Evolutionary conservation across 1,140 invertebrate genomes (phyloP).

Genomic region (Bombyx mori): ASM3026992v2 NC_085107.1:15012001-15012500

Average conservation of each 20-base stretch:
- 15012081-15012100: too few species aligned
- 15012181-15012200: too few species aligned
- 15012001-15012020: too few species aligned
- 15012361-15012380: conserved; percentile 70
- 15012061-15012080: too few species aligned
- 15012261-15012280: conserved; percentile 18
- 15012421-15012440: conserved; percentile 98
- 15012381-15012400: conserved; percentile 91
- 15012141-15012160: too few species aligned
- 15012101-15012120: too few species aligned
- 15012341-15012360: conserved; percentile 47
- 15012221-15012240: too few species aligned
- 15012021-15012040: too few species aligned
- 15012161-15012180: too few species aligned
- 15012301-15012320: conserved; percentile 38
- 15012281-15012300: conserved; percentile 36
- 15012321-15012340: conserved; percentile 37
- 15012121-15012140: too few species aligned
- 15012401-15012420: conserved; percentile 96
- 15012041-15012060: too few species aligned
- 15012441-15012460: conserved; percentile 95
- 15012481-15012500: conserved; percentile 69
- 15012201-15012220: too few species aligned
- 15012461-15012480: conserved; percentile 94
- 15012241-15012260: not conserved